Conservation (phyloP, 2,797 vertebrate genomes). For the Sparidentex hasta region DNA sequence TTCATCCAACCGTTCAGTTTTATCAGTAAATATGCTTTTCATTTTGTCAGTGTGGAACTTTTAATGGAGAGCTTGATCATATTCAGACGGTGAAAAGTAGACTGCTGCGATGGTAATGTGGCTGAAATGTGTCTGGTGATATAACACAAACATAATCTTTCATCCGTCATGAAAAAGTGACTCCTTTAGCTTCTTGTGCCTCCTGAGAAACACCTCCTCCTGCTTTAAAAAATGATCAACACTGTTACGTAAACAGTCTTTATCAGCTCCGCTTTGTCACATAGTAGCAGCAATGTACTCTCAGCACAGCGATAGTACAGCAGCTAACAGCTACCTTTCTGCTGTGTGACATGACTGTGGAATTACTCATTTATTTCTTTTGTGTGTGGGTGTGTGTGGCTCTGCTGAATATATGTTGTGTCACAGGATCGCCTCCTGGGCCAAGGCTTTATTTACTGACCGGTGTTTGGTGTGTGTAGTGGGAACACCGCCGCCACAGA, state of each 20-base stretch:
- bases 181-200: constrained; percentile 7
- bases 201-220: not conserved
- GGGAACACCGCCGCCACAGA: constrained; percentile 75
- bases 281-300: constrained; percentile 13
- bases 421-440: constrained; percentile 62
- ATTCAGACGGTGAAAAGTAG: not conserved
- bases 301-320: constrained; percentile 14
- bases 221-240: constrained; percentile 19
- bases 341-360: constrained; percentile 58
- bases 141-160: constrained; percentile 23
- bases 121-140: constrained; percentile 21
- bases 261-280: constrained; percentile 31
- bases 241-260: constrained; percentile 9
- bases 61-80: constrained; percentile 15
- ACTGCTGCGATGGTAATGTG: constrained; percentile 14
- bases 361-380: constrained; percentile 45
- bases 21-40: constrained; percentile 6
- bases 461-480: constrained; percentile 57
- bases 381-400: constrained; percentile 22
- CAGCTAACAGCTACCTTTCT: constrained; percentile 32
- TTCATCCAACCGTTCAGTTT: constrained; percentile 4
- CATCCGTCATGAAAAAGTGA: constrained; percentile 27
- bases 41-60: constrained; percentile 10
- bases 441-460: constrained; percentile 75
- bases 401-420: constrained; percentile 68